These are phyloP conservation scores for Tauraco erythrolophus DNA, from an alignment of 2,113 vertebrate genomes.

Conservation along the genomic window DNA sequence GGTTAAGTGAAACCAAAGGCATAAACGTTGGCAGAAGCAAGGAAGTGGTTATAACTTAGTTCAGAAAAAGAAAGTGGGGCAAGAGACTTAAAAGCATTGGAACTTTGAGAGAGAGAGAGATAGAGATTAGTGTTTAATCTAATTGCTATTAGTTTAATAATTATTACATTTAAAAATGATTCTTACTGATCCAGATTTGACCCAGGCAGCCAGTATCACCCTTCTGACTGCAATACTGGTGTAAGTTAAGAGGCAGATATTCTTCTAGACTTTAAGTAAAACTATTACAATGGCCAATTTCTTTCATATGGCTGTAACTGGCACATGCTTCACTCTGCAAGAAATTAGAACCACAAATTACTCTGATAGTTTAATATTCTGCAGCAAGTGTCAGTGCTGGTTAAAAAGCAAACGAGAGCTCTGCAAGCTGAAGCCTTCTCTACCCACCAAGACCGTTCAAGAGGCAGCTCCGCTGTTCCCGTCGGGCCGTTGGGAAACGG, in stretches of 20 bases:
- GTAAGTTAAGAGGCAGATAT: neutral
- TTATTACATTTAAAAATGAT: neutral
- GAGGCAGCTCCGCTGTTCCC: neutral
- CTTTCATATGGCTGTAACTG: neutral
- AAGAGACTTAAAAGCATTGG: neutral
- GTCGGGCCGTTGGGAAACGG: neutral
- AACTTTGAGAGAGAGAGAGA: neutral
- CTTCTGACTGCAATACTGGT: neutral
- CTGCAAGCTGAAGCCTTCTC: neutral
- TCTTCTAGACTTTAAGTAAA: neutral
- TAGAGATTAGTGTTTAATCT: neutral
- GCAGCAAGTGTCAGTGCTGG: neutral
- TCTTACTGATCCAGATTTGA: neutral
- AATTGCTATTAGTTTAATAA: constrained; percentile 21
- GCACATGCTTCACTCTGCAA: neutral
- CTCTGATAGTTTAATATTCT: neutral
- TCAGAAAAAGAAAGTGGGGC: neutral
- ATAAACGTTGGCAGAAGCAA: neutral
- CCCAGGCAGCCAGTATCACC: constrained; percentile 23
- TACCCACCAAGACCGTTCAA: neutral
- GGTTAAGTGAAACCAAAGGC: neutral
- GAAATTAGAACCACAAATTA: neutral
- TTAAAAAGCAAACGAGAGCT: neutral
- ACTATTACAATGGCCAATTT: neutral
- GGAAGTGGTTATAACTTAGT: neutral